A percentile compares a stretch with the other conserved stretches of the same genome.
Evolutionary conservation across 1,140 invertebrate genomes (phyloP).

Genomic region (Halictus rubicundus): DNA sequence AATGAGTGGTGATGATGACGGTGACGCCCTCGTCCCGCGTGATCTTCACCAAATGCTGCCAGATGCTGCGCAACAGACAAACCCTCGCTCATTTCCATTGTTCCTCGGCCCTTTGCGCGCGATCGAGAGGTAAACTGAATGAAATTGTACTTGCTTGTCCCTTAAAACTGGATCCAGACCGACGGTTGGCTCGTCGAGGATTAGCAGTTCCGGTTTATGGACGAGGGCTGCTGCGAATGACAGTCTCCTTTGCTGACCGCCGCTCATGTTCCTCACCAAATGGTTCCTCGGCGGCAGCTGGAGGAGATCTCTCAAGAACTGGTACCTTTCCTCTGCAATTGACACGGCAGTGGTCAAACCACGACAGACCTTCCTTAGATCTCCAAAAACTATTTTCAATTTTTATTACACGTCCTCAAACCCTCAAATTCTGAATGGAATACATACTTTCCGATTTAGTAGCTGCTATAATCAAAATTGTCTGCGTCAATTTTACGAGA

Average conservation of each 20-base stretch:
- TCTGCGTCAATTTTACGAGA: too few relatives aligned
- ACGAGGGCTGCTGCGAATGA: slow-evolving; percentile 93
- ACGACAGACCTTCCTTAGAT: too few relatives aligned
- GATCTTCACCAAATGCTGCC: slow-evolving; percentile 91
- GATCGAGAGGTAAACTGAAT: slow-evolving; percentile 54
- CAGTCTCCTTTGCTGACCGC: slow-evolving; percentile 93
- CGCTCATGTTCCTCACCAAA: slow-evolving; percentile 87
- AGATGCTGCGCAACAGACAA: slow-evolving; percentile 88
- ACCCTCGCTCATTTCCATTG: slow-evolving; percentile 22
- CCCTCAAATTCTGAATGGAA: too few relatives aligned
- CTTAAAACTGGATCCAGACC: slow-evolving; percentile 94
- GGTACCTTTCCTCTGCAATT: slow-evolving; percentile 82
- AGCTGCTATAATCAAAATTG: too few relatives aligned
- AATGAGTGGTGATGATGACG: slow-evolving; percentile 96
- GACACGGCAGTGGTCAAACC: too few relatives aligned
- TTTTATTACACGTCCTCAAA: too few relatives aligned
- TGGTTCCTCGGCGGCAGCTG: slow-evolving; percentile 85
- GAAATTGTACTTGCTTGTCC: slow-evolving; percentile 85
- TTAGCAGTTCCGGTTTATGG: slow-evolving; percentile 92
- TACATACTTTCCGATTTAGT: too few relatives aligned
- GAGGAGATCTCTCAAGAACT: slow-evolving; percentile 86
- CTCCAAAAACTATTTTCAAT: too few relatives aligned
- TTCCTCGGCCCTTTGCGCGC: not conserved
- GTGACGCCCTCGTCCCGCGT: slow-evolving; percentile 85
- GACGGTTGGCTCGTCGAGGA: slow-evolving; percentile 96